phyloP scores from a whole-genome alignment of 1,140 invertebrate genomes.

The Bombus haemorrhoidalis region DNA sequence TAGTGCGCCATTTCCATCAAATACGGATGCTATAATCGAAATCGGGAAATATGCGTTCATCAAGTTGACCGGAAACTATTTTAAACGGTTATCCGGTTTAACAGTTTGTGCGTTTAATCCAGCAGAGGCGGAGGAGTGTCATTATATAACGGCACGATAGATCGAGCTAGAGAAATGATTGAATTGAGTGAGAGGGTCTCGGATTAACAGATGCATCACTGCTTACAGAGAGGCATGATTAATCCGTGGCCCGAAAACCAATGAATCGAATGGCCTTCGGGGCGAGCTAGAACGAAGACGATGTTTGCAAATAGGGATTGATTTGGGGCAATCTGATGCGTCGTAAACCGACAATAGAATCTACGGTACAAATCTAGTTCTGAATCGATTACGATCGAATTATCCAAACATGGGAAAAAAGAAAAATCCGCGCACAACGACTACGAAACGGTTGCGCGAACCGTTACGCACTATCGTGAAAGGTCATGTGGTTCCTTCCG shows the following conservation, averaged over 20 bases:
- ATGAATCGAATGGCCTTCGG: constrained; percentile 49
- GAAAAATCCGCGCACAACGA: neutral
- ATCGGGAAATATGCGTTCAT: too few relatives aligned
- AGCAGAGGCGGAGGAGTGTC: constrained; percentile 34
- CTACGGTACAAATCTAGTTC: constrained; percentile 27
- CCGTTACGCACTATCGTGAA: too few relatives aligned
- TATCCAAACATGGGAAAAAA: constrained; percentile 14
- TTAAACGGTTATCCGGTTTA: constrained; percentile 32
- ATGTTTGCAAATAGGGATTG: constrained; percentile 63
- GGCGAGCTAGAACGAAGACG: constrained; percentile 49
- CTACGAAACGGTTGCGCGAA: neutral
- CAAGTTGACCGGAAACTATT: constrained; percentile 1
- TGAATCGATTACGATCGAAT: constrained; percentile 23
- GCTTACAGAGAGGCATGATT: constrained; percentile 63
- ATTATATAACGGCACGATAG: constrained; percentile 57
- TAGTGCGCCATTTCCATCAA: too few relatives aligned
- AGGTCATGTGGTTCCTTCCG: too few relatives aligned
- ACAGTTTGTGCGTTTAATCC: neutral
- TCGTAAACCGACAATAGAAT: constrained; percentile 41
- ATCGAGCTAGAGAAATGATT: constrained; percentile 51
- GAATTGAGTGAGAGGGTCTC: constrained; percentile 45
- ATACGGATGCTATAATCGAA: too few relatives aligned
- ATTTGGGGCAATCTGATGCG: constrained; percentile 54
- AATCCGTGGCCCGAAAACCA: constrained; percentile 60
- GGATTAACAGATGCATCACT: constrained; percentile 64